Conservation (phyloP, 2,113 vertebrate species). For the Nesoenas mayeri region DNA sequence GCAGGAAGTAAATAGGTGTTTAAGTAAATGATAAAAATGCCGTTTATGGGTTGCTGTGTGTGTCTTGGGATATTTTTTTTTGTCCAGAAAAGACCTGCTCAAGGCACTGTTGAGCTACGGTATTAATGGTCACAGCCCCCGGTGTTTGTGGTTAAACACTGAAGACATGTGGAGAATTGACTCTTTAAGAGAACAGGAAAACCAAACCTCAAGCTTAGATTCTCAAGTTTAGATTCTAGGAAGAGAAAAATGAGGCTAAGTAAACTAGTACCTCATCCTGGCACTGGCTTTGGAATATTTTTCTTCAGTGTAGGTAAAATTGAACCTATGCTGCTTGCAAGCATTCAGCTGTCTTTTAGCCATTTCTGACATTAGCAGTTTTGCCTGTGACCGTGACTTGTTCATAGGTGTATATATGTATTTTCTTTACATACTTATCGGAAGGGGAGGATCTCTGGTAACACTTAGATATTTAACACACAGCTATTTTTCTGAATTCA, state of each 20-base stretch:
- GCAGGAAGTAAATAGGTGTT: not conserved
- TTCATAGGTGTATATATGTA: rapidly evolving
- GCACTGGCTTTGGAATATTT: not conserved
- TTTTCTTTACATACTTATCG: not conserved
- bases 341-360: not conserved
- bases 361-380: not conserved
- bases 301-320: not conserved
- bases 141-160: not conserved
- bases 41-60: not conserved
- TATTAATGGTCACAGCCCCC: not conserved
- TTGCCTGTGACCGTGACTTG: not conserved
- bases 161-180: not conserved
- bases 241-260: not conserved
- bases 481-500: not conserved
- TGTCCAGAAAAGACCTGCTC: not conserved
- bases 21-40: not conserved
- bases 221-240: not conserved
- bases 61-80: not conserved
- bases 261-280: not conserved
- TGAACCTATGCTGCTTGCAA: not conserved
- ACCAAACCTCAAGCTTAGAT: not conserved
- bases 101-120: not conserved
- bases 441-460: not conserved
- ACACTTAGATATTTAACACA: not conserved
- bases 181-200: conserved; percentile 12